Evolutionary conservation across 2,113 vertebrate genomes (phyloP).

Genomic region (Baryphthengus martii): DNA sequence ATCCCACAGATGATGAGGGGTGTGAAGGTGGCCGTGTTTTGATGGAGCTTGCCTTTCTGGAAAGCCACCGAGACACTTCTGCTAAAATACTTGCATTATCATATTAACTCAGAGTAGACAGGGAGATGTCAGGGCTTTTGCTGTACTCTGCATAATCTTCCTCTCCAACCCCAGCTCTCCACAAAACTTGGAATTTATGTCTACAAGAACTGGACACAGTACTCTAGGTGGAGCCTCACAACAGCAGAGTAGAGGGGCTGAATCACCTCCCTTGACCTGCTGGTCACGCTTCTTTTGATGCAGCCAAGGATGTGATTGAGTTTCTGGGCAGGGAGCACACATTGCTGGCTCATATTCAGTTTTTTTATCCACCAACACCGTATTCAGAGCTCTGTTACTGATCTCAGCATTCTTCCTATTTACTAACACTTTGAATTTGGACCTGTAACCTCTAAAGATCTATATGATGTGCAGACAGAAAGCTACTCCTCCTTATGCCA

Average conservation of each 20-base stretch:
- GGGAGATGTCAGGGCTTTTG: background rate
- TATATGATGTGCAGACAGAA: background rate
- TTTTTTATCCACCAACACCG: background rate
- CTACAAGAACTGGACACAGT: too few relatives aligned
- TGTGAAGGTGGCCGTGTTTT: background rate
- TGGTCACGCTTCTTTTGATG: background rate
- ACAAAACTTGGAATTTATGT: background rate
- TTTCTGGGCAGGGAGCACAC: background rate
- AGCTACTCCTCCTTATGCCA: background rate
- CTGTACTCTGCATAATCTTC: background rate
- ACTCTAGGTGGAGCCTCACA: too few relatives aligned
- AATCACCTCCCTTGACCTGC: background rate
- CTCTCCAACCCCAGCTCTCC: background rate
- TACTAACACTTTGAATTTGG: background rate
- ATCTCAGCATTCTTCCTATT: background rate
- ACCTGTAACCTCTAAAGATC: background rate
- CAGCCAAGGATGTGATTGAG: background rate
- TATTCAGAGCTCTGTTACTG: background rate
- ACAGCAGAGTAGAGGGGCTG: background rate
- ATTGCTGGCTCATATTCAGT: background rate
- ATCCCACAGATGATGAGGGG: background rate
- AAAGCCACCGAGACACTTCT: background rate
- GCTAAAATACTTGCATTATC: background rate
- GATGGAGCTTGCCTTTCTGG: background rate
- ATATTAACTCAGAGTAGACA: background rate